Conservation (phyloP, 2,888 invertebrate genomes). For the Apodemia duryi region DNA sequence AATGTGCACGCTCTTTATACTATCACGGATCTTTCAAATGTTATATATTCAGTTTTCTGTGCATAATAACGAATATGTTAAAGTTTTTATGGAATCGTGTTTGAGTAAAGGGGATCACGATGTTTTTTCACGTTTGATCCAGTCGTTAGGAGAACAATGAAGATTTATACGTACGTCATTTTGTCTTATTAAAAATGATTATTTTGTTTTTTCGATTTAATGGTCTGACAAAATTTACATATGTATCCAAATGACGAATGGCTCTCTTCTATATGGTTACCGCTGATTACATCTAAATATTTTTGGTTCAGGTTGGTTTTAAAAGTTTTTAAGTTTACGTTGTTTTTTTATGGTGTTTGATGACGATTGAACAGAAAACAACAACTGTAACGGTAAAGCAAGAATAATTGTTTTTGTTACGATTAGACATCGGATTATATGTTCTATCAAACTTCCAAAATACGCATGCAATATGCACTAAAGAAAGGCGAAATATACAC, state of each 20-base stretch:
- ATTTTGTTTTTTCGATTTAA: slow-evolving; percentile 41
- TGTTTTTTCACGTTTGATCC: slow-evolving; percentile 34
- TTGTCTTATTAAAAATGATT: slow-evolving; percentile 59
- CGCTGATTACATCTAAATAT: slow-evolving; percentile 23
- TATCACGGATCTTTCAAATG: slow-evolving; percentile 53
- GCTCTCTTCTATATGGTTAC: slow-evolving; percentile 23
- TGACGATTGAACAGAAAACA: too few relatives aligned
- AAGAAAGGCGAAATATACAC: too few relatives aligned
- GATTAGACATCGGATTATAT: too few relatives aligned
- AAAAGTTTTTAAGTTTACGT: not conserved
- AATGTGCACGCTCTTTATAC: slow-evolving; percentile 68
- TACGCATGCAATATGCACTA: too few relatives aligned
- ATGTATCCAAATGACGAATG: slow-evolving; percentile 25
- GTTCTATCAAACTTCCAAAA: too few relatives aligned
- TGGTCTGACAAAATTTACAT: slow-evolving; percentile 27
- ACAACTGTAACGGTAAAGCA: too few relatives aligned
- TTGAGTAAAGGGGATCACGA: slow-evolving; percentile 41
- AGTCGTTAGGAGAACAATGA: slow-evolving; percentile 58
- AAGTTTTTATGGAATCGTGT: slow-evolving; percentile 35
- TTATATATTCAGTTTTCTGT: slow-evolving; percentile 37
- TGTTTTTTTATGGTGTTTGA: not conserved
- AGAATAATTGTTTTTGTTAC: too few relatives aligned
- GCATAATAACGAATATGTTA: slow-evolving; percentile 63
- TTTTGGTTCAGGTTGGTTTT: not conserved
- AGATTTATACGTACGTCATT: slow-evolving; percentile 58